phyloP scores from a whole-genome alignment of 2,113 vertebrate species.

The Grammomys surdaster region DNA sequence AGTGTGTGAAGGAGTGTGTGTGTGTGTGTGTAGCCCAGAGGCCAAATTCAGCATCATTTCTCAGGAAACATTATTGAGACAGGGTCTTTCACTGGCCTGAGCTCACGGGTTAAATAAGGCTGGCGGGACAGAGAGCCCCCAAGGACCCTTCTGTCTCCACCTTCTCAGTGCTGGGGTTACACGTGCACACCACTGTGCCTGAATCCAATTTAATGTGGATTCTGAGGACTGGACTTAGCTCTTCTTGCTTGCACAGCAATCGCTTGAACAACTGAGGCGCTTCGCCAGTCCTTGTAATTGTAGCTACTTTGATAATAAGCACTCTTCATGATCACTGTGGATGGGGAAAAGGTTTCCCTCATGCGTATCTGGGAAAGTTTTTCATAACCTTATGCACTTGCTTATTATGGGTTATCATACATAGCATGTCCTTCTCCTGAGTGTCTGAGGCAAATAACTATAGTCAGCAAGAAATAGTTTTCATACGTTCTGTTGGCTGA shows the following conservation, averaged over 20 bases:
- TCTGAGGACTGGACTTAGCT: neutral
- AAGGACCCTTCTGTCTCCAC: neutral
- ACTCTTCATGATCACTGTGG: neutral
- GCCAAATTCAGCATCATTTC: too few relatives aligned
- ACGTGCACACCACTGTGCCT: neutral
- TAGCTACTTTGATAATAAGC: neutral
- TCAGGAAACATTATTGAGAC: neutral
- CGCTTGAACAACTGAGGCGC: neutral
- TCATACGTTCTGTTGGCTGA: neutral
- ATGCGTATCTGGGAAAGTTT: neutral
- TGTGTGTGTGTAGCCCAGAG: neutral
- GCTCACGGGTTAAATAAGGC: neutral
- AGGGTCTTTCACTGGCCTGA: neutral
- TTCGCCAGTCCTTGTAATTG: neutral
- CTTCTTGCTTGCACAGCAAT: neutral
- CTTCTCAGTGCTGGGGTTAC: neutral
- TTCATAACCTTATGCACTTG: neutral
- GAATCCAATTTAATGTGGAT: neutral
- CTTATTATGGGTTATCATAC: neutral
- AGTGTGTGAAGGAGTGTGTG: too few relatives aligned
- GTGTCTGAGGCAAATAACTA: neutral
- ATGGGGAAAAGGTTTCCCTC: neutral
- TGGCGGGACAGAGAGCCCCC: neutral
- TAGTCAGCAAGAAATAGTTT: fast-evolving
- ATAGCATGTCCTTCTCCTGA: neutral